Evolutionary conservation across 2,797 vertebrate species (phyloP), one percentile per base, ranked within the genome.

Genomic region (Ctenosaura bakeri): DNA sequence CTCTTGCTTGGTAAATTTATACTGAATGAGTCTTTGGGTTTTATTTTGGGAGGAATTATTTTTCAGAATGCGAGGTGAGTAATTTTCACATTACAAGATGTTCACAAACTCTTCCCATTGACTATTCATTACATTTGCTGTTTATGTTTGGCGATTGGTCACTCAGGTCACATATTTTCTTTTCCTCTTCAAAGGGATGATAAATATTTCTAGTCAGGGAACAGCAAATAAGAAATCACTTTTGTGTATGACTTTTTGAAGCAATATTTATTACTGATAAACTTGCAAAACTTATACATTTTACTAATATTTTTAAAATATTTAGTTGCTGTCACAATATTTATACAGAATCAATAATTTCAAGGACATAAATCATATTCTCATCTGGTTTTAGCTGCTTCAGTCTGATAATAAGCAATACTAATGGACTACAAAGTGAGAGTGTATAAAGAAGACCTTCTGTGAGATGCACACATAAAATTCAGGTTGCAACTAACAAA

Each of bases 161-260:
- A 86, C 89, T n/a, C 50, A 73, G 64, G 29, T 84, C 38, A 32
- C 1, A 56, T 76, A 38, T 7, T 83, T 29, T 4, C 54, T 88
- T 84, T 84, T 78, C 78, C 22, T 81, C 26, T 87, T 29, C 59
- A 77, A 83, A 85, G 52, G 42, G 42, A 38, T 80, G 14, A 62
- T 76, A 73, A 89, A 76, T 59, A 38, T 32, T 92, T 50, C 59
- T 83, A 77, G 86, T 90, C 87, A 2, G 42, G 12, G 71, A 87
- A 83, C 2, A 90, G 59, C 1, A 4, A 85, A 46, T 83, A 82
- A 76, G 80, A 83, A 74, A 87, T 83, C 0, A 81, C 56, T 79
- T 89, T 52, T 87, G 54, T 3, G 12, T 76, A 81, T 35, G 16
- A 93, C 69, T 90, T 92, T 91, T 85, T 91, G 52, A 89, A 0